These are phyloP conservation scores for Cettia cetti DNA, from an alignment of 2,113 vertebrate species.

Conservation along the genomic window DNA sequence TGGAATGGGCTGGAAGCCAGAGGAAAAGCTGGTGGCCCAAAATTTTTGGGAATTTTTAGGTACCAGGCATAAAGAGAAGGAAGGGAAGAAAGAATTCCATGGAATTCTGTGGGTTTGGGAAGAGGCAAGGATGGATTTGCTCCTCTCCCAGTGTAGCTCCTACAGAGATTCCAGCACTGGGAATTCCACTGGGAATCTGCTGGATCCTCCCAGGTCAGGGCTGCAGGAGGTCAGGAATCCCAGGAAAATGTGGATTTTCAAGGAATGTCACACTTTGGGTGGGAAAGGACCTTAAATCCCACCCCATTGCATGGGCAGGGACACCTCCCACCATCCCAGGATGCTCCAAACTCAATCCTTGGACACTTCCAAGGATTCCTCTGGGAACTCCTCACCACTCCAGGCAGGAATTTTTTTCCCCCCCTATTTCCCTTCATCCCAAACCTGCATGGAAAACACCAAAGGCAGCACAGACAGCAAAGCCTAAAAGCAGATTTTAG, in stretches of 20 bases:
- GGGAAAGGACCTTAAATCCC: not conserved
- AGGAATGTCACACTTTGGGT: not conserved
- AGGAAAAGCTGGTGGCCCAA: not conserved
- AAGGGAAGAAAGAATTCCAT: not conserved
- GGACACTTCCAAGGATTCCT: not conserved
- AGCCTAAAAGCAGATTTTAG: not conserved
- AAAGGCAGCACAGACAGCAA: not conserved
- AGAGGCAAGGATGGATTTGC: not conserved
- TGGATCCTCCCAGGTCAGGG: not conserved
- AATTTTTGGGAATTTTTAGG: not conserved
- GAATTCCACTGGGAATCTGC: not conserved
- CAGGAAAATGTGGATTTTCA: not conserved
- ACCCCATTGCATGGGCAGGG: not conserved
- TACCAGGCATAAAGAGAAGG: rapidly evolving
- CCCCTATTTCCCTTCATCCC: not conserved
- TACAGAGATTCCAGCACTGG: not conserved
- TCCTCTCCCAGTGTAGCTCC: not conserved
- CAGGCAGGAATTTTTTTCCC: not conserved
- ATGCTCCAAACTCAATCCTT: not conserved
- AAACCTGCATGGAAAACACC: not conserved
- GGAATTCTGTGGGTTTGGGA: not conserved
- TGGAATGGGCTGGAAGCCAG: not conserved
- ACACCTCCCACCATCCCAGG: not conserved
- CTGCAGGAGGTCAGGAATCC: not conserved
- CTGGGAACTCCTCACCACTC: not conserved